Evolutionary conservation across 2,113 vertebrate species (phyloP), one percentile per base, ranked within the genome.

Genomic region (Gymnorhina tibicen): DNA sequence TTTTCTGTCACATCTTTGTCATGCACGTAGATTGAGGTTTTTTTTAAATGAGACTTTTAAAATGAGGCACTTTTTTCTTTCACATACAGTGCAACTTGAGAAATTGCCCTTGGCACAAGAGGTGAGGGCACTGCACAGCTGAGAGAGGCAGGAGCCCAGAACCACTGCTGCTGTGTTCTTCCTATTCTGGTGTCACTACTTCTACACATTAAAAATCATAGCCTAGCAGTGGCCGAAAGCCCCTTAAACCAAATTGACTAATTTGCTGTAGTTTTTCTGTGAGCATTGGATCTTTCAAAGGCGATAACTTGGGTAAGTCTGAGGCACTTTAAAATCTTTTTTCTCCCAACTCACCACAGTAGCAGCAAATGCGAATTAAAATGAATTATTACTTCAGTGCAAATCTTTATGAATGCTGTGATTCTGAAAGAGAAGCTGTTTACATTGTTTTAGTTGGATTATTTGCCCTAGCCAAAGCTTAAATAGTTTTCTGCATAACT

Each of bases 111-210:
- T 3, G 7, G 39, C 41, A 47, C 33, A 19, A 22, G 76, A 55
- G 20, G 50, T 10, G 24, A 74, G 66, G 30, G 16, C 23, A 4
- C 16, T 17, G 23, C 2, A 6, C 30, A 75, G 60, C 69, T 70
- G 46, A n/a, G 62, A 52, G 74, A 46, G 37, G 47, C 16, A 30
- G 58, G 37, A 84, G 30, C 30, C 5, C 39, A 50, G 44, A 80
- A 32, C 44, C 32, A 1, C 18, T 28, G 28, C 26, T 79, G 35
- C n/a, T 39, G 13, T 13, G 21, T 42, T 91, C 46, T 42, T 70
- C n/a, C 27, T 41, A 0, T 33, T 67, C 5, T 8, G 19, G 6
- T 75, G n/a, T 23, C 1, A 1, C n/a, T 79, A 3, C n/a, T 63
- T 79, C 12, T 47, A 49, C 26, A 30, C 13, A 3, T 49, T 27